Base-by-base conservation (phyloP, 2,113 vertebrate genomes). In the Hippotragus niger region DNA sequence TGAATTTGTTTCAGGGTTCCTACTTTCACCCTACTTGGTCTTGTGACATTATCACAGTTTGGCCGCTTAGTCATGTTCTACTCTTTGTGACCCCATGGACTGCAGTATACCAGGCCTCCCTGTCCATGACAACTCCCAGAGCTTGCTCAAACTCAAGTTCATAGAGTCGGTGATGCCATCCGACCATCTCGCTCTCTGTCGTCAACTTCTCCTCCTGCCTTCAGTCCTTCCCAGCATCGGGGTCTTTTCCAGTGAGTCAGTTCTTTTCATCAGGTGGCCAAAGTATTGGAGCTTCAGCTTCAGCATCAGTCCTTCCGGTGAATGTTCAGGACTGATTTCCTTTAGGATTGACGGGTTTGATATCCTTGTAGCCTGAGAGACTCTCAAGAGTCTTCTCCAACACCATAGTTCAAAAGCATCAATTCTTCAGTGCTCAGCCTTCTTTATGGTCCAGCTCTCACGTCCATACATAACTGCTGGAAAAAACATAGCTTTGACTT, bases 181-280 rank as follows among this genome's bases (percentile, higher is more conserved):
- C 3, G 0, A 40, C n/a, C 67, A 12, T 71, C n/a, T 40, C 2
- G 0, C 67, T 36, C 19, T 71, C 67, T 40, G 67, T 23, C 0
- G 10, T 40, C 10, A 10, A 3, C 67, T 40, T 71, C n/a, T 71
- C 33, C 62, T 64, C 5, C 67, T 40, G 67, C n/a, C 19, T 71
- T 71, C n/a, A 71, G n/a, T 71, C 19, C 21, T 71, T 71, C 67
- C 67, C n/a, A 40, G 19, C n/a, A 40, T 12, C 5, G 5, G n/a
- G n/a, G n/a, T 71, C n/a, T 71, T 71, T 71, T 71, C 19, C 19
- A 40, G 2, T 71, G 19, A 40, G 67, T 71, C 67, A 71, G n/a
- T 71, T 71, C 67, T 71, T 71, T 40, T 6, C 67, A 71, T 71
- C n/a, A 40, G 19, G 19, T 40, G 67, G 67, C n/a, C n/a, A 40